Evolutionary conservation across 2,797 vertebrate genomes (phyloP), one percentile per base, ranked within the genome.

Genomic region (Enteromius radiatus): DNA sequence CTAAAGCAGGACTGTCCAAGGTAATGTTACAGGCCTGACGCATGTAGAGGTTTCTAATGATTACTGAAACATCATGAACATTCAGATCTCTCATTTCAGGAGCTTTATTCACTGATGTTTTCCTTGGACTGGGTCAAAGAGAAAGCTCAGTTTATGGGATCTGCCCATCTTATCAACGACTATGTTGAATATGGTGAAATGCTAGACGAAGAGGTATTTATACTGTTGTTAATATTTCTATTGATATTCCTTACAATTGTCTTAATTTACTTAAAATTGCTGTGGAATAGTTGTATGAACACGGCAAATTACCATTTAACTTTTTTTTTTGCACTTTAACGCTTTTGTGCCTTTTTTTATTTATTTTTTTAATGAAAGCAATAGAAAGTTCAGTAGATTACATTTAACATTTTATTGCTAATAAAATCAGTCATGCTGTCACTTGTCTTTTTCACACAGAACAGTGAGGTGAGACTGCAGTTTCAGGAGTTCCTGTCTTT

Each of bases 401-500:
- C 6, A 8, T 4, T 4, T 3, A 56, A 23, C 3, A 23, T 56
- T 56, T 56, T 56, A 23, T 56, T 56, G 54, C 54, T 23, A 56
- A 56, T 4, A 63, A 64, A 64, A 21, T 19, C 3, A 36, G 1
- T 33, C 15, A 67, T 38, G 19, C 15, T 43, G 6, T 26, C 8
- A 10, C 31, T 26, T 61, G 21, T 43, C 11, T 70, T n/a, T n/a
- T 36, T 85, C 89, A 12, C 88, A n/a, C 90, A 99, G 98, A 96
- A 96, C 87, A 94, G 93, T 77, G 92, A 93, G 26, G 92, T 96
- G 56, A 93, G 97, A 86, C 95, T 96, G 89, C 95, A 98, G 87
- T 99, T 99, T 91, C 97, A 99, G 90, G 97, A 97, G 93, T 99
- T 99, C 92, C 92, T 99, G 84, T 98, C 97, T 86, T 93, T 97